A percentile compares a stretch with the other conserved stretches of the same genome.
These are phyloP conservation scores for Diaphora mendica DNA, from an alignment of 2,888 invertebrate genomes.

Conservation along the genomic window DNA sequence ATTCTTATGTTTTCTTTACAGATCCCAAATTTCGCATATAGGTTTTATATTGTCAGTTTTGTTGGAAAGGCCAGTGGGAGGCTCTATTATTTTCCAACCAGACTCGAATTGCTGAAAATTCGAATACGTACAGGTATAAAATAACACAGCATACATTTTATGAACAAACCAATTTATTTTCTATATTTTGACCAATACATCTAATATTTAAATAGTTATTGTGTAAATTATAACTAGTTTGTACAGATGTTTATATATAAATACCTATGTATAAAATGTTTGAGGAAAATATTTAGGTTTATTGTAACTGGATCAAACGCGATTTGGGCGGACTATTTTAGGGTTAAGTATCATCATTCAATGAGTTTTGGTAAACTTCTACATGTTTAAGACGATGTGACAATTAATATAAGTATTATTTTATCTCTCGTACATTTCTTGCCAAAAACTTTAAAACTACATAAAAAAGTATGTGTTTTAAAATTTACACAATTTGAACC, in stretches of 20 bases:
- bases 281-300: neutral
- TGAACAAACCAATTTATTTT: conserved; percentile 63
- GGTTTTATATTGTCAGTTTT: neutral
- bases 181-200: conserved; percentile 49
- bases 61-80: no score
- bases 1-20: neutral
- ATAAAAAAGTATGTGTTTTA: neutral
- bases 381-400: neutral
- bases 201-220: conserved; percentile 45
- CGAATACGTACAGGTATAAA: neutral
- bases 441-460: neutral
- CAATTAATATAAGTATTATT: neutral
- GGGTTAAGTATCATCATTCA: neutral
- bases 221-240: conserved; percentile 50
- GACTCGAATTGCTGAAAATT: no score
- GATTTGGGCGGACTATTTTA: neutral
- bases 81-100: neutral
- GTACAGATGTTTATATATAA: conserved; percentile 49
- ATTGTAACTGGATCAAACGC: neutral
- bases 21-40: neutral
- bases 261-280: conserved; percentile 9
- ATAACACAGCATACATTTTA: conserved; percentile 15
- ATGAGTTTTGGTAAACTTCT: neutral
- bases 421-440: neutral
- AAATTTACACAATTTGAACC: neutral